These are phyloP conservation scores for Papilio aristodemus DNA, from an alignment of 1,140 invertebrate species.

Conservation along the genomic window DNA sequence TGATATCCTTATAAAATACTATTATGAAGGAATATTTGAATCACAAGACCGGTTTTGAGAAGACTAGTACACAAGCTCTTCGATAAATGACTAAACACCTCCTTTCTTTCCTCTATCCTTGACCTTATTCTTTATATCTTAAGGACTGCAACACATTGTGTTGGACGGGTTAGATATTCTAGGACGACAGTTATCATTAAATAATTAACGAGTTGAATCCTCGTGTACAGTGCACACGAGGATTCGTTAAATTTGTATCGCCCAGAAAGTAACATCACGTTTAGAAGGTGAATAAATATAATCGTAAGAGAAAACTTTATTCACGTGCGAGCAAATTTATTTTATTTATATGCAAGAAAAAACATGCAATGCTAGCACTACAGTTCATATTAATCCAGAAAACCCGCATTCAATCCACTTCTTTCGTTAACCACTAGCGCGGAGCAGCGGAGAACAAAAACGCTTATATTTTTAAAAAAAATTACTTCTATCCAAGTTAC, in stretches of 20 bases:
- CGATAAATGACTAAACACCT: not conserved
- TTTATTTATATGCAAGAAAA: slow-evolving; percentile 10
- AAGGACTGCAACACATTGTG: too few species aligned
- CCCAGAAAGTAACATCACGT: not conserved
- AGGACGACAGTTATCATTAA: not conserved
- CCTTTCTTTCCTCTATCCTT: not conserved
- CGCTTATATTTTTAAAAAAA: not conserved
- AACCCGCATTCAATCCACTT: slow-evolving; percentile 13
- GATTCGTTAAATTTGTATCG: too few species aligned
- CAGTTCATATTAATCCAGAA: slow-evolving; percentile 3
- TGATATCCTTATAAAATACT: not conserved
- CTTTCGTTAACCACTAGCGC: not conserved
- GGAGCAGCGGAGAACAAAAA: not conserved
- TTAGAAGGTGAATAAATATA: not conserved
- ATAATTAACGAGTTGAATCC: not conserved
- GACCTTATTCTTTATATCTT: too few species aligned
- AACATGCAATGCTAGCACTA: not conserved
- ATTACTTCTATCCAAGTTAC: too few species aligned
- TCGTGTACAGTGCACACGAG: too few species aligned
- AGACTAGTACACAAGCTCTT: too few species aligned
- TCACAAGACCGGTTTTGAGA: too few species aligned
- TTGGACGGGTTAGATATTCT: not conserved
- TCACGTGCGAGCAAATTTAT: not conserved
- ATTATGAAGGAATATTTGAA: not conserved
- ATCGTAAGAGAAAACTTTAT: not conserved